Evolutionary conservation across 1,140 invertebrate genomes (phyloP).

Genomic region (Ceratosolen fusciceps): DNA sequence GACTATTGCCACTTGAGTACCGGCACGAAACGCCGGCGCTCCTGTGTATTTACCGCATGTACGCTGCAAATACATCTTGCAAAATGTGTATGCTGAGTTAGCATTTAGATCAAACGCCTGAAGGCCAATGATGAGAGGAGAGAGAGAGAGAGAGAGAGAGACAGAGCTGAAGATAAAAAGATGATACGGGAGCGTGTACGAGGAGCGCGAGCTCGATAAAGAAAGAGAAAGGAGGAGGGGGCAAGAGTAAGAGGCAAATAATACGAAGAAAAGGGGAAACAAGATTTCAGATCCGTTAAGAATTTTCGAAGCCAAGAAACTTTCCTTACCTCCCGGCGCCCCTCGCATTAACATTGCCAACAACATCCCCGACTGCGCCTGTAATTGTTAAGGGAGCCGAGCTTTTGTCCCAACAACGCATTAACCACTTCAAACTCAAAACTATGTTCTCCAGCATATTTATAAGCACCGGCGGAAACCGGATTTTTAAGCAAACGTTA

Average conservation of each 20-base stretch:
- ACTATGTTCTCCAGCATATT: neutral
- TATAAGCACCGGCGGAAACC: neutral
- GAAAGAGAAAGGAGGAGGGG: neutral
- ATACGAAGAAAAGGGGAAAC: neutral
- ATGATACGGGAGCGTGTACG: neutral
- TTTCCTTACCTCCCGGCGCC: neutral
- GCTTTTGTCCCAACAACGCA: neutral
- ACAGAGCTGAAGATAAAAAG: neutral
- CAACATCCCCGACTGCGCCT: too few species aligned
- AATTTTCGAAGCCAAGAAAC: neutral
- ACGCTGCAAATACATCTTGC: neutral
- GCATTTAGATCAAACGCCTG: constrained; percentile 25
- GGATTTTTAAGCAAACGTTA: neutral
- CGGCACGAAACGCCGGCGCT: neutral
- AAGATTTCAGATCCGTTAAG: neutral
- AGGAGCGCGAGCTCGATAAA: neutral
- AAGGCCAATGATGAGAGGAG: neutral
- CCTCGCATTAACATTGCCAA: neutral
- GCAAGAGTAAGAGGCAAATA: neutral
- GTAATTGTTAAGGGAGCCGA: constrained; percentile 18
- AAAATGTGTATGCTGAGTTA: neutral
- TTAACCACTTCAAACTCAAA: neutral
- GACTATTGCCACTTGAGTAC: constrained; percentile 10
- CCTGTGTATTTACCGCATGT: neutral
- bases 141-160: neutral